Evolutionary conservation across 2,113 vertebrate species (phyloP).

Genomic region (Triplophysa siluroides): DNA sequence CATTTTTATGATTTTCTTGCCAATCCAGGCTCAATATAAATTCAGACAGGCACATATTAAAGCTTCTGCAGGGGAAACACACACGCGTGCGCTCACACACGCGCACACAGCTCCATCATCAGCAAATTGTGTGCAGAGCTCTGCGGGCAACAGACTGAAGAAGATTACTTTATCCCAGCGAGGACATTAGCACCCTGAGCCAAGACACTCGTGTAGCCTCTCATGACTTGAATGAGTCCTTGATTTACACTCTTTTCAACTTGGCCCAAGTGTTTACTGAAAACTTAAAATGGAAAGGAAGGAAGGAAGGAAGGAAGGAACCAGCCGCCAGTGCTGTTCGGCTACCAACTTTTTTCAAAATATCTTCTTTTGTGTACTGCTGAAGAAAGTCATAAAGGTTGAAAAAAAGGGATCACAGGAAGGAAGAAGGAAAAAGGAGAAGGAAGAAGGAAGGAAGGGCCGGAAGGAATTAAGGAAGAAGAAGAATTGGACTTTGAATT

Average conservation of each 20-base stretch:
- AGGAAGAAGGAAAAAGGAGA: too few relatives aligned
- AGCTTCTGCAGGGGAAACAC: neutral
- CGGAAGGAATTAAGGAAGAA: too few relatives aligned
- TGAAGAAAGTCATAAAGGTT: too few relatives aligned
- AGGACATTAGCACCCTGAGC: conserved; percentile 11
- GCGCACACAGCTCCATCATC: conserved; percentile 3
- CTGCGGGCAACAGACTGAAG: neutral
- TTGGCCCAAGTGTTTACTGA: neutral
- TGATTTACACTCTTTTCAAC: neutral
- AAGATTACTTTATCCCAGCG: conserved; percentile 12
- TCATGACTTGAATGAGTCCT: neutral
- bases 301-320: too few relatives aligned
- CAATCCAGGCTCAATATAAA: conserved; percentile 14
- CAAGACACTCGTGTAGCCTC: neutral
- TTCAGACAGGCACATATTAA: conserved; percentile 17
- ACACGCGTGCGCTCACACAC: neutral
- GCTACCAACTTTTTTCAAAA: too few relatives aligned
- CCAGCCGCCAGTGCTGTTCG: too few relatives aligned
- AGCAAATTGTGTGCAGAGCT: conserved; percentile 16
- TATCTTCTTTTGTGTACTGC: too few relatives aligned
- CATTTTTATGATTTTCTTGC: conserved; percentile 17
- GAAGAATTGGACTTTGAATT: too few relatives aligned
- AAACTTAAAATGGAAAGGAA: neutral
- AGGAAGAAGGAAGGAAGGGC: too few relatives aligned
- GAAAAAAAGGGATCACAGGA: too few relatives aligned